Evolutionary conservation across 1,140 invertebrate species (phyloP).

Genomic region (Ips typographus): DNA sequence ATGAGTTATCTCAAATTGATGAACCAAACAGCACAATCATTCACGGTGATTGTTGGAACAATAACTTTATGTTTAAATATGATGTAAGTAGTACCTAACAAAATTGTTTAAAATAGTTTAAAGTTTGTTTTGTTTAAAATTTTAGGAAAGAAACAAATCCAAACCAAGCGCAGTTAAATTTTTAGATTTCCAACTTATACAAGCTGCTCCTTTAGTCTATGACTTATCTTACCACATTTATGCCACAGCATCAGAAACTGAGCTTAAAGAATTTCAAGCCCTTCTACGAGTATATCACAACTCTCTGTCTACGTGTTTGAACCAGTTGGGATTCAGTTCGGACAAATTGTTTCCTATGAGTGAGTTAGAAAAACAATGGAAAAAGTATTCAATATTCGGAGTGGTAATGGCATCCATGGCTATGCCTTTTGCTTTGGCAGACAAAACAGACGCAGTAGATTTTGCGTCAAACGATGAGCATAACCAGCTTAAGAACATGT

Average conservation of each 20-base stretch:
- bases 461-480: background rate
- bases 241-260: slow-evolving; percentile 8
- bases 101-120: background rate
- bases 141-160: background rate
- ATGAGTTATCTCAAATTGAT: background rate
- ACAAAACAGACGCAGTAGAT: background rate
- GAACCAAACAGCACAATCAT: background rate
- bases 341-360: slow-evolving; percentile 52
- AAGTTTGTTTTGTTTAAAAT: background rate
- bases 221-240: slow-evolving; percentile 62
- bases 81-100: slow-evolving; percentile 33
- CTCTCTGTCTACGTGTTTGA: slow-evolving; percentile 5
- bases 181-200: slow-evolving; percentile 61
- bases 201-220: slow-evolving; percentile 58
- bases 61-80: slow-evolving; percentile 59
- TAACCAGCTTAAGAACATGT: no score
- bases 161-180: slow-evolving; percentile 35
- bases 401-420: background rate
- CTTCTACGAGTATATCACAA: slow-evolving; percentile 11
- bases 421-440: background rate
- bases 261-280: slow-evolving; percentile 1
- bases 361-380: slow-evolving; percentile 51
- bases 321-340: slow-evolving; percentile 1
- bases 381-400: slow-evolving; percentile 34
- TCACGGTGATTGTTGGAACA: slow-evolving; percentile 59